Conservation (phyloP, 2,797 vertebrate species). For the Enteromius fasciolatus region DNA sequence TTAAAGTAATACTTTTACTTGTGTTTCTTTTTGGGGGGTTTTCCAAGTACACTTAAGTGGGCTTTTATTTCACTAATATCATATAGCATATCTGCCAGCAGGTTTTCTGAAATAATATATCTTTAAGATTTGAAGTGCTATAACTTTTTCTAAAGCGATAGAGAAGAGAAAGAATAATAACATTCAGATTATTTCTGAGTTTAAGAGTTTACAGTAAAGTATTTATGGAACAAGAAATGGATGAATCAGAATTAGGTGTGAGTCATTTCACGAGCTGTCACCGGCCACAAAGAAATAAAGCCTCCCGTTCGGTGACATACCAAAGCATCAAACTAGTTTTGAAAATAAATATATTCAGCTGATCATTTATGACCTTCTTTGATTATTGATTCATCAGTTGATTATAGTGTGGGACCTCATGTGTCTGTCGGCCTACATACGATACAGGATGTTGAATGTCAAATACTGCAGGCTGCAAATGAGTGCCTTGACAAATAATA, state of each 20-base stretch:
- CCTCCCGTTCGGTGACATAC: not conserved
- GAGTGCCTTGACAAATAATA: not conserved
- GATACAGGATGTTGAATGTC: slow-evolving; percentile 24
- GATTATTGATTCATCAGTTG: not conserved
- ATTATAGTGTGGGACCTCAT: not conserved
- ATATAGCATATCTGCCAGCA: not conserved
- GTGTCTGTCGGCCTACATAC: not conserved
- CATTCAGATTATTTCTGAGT: not conserved
- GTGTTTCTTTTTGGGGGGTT: not conserved
- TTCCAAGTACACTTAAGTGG: not conserved
- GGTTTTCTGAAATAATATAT: not conserved
- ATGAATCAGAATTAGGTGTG: not conserved
- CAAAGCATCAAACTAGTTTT: not conserved
- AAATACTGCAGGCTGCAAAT: not conserved
- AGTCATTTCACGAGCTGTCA: not conserved
- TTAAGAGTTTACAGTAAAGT: not conserved
- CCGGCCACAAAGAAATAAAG: not conserved
- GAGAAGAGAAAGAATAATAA: not conserved
- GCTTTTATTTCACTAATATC: not conserved
- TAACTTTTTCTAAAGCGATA: not conserved
- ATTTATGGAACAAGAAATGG: not conserved
- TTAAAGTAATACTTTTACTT: not conserved
- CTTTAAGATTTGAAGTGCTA: not conserved
- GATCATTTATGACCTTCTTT: not conserved
- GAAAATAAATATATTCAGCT: not conserved